Conservation (phyloP, 2,113 vertebrate species). For the Sprattus sprattus region DNA sequence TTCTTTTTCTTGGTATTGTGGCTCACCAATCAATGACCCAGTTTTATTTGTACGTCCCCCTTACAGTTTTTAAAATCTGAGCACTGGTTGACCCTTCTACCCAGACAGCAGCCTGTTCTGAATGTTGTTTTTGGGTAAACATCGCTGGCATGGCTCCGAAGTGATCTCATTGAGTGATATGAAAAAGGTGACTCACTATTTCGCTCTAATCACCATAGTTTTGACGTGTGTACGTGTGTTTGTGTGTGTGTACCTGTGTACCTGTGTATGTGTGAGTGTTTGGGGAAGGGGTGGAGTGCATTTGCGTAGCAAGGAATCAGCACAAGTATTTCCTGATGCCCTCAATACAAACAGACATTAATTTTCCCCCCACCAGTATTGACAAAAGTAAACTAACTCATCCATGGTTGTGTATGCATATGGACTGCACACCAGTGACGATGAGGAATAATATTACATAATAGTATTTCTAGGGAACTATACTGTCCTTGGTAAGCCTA, state of each 20-base stretch:
- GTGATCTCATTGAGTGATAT: conserved; percentile 39
- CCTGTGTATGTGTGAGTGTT: conserved; percentile 6
- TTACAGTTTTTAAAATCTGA: neutral
- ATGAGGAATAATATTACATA: neutral
- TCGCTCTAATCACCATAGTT: conserved; percentile 19
- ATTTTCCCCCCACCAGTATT: neutral
- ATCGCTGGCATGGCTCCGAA: conserved; percentile 16
- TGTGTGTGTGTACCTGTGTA: too few species aligned
- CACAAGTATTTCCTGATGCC: conserved; percentile 56
- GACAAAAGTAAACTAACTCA: neutral
- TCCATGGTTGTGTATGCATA: neutral
- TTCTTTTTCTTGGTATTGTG: neutral
- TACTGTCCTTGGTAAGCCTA: neutral
- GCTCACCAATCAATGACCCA: neutral
- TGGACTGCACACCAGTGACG: neutral
- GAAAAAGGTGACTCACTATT: conserved; percentile 42
- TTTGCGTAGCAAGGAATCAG: conserved; percentile 52
- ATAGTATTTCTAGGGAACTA: neutral
- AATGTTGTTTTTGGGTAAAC: conserved; percentile 29
- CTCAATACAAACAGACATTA: conserved; percentile 35
- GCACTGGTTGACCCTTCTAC: neutral
- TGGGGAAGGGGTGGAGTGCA: conserved; percentile 38
- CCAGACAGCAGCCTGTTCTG: neutral
- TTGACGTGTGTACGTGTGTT: too few species aligned
- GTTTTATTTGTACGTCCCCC: neutral